phyloP scores from a whole-genome alignment of 2,113 vertebrate genomes.

The Cryptotis parvus region DNA sequence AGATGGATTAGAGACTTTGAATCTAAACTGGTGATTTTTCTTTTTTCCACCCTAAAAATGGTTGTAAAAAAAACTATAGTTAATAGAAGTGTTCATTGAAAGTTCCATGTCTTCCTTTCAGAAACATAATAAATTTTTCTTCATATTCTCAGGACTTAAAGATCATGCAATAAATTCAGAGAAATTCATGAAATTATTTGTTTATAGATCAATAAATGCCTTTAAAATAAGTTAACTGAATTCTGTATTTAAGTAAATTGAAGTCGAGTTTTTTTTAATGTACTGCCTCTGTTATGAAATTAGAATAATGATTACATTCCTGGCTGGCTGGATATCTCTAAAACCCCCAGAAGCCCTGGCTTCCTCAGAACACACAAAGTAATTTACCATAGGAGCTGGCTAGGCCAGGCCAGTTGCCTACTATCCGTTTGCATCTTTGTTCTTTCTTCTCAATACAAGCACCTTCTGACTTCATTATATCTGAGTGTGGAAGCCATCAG shows the following conservation, averaged over 20 bases:
- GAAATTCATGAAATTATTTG: neutral
- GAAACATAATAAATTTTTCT: neutral
- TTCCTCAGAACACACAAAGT: neutral
- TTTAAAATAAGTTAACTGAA: neutral
- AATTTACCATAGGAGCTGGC: neutral
- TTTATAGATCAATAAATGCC: neutral
- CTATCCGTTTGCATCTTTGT: neutral
- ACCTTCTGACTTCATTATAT: neutral
- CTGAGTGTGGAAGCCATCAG: neutral
- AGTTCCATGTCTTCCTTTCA: neutral
- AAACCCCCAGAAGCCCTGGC: neutral
- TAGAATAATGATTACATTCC: neutral
- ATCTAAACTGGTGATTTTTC: constrained; percentile 63
- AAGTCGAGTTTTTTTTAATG: too few species aligned
- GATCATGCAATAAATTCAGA: neutral
- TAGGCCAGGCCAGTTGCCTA: neutral
- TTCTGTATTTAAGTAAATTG: neutral
- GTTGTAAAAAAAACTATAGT: constrained; percentile 45
- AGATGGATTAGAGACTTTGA: constrained; percentile 48
- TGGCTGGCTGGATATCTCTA: neutral
- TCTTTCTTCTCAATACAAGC: neutral
- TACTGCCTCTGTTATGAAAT: too few species aligned
- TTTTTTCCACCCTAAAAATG: constrained; percentile 54
- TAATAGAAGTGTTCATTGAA: constrained; percentile 57
- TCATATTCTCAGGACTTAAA: neutral